Percentiles rank a stretch among this genome's conserved stretches.
Conservation (phyloP, 2,888 invertebrate species). For the Thecocarcelia acutangulata region DNA sequence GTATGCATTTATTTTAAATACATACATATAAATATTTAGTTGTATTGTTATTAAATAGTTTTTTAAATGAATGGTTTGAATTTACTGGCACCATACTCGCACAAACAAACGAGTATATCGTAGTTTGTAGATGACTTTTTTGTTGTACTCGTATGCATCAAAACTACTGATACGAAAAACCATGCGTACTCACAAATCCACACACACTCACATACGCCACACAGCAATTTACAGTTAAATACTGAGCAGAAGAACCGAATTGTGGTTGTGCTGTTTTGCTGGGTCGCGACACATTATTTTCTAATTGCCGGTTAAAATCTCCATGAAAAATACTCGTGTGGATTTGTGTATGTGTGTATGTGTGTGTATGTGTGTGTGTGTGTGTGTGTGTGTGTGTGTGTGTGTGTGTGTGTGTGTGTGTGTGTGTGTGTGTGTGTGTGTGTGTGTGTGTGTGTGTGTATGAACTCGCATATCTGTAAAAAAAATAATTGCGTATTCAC, state of each 20-base stretch:
- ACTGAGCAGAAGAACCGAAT: constrained; percentile 30
- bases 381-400: background rate
- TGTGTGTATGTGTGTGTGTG: background rate
- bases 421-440: background rate
- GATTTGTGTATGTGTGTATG: background rate
- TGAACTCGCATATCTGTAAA: no score
- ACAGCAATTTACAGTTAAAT: background rate
- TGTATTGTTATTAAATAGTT: constrained; percentile 6
- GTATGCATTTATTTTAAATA: constrained; percentile 6
- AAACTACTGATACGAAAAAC: background rate
- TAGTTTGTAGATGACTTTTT: background rate
- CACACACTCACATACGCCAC: background rate
- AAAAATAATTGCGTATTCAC: background rate
- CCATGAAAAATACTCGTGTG: constrained; percentile 44
- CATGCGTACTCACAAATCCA: background rate
- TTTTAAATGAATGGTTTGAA: background rate
- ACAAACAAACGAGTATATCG: no score
- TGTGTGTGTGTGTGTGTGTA: background rate
- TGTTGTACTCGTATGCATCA: background rate
- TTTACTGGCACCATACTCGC: background rate
- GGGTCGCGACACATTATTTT: constrained; percentile 64
- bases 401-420: no score
- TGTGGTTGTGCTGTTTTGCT: constrained; percentile 57
- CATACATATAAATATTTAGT: constrained; percentile 32
- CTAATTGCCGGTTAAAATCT: constrained; percentile 73